These are phyloP conservation scores for Lampris incognitus DNA, from an alignment of 2,113 vertebrate genomes.

Conservation along the genomic window DNA sequence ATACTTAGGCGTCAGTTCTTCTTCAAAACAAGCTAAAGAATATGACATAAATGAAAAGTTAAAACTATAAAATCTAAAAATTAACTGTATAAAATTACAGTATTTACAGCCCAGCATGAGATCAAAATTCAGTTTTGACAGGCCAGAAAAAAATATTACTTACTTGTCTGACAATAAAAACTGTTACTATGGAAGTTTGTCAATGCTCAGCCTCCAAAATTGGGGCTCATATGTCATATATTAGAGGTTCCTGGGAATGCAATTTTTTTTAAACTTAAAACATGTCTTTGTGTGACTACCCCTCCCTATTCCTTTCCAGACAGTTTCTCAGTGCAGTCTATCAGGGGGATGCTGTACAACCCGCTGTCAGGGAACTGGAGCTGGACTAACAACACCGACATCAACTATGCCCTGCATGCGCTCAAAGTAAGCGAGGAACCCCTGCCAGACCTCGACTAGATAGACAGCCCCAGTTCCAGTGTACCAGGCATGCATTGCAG, in stretches of 20 bases:
- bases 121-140: too few species aligned
- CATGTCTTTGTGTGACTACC: slow-evolving; percentile 1
- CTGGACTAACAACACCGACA: slow-evolving; percentile 85
- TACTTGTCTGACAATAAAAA: too few species aligned
- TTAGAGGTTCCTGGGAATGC: neutral
- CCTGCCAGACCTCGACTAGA: slow-evolving; percentile 15
- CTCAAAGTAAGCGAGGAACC: slow-evolving; percentile 75
- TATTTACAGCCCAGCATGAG: too few species aligned
- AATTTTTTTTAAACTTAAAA: neutral
- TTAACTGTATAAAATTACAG: too few species aligned
- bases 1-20: too few species aligned
- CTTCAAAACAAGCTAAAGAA: too few species aligned
- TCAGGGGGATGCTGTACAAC: slow-evolving; percentile 93
- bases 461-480: slow-evolving; percentile 20
- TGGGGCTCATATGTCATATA: too few species aligned
- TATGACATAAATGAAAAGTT: too few species aligned
- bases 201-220: neutral
- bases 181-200: too few species aligned
- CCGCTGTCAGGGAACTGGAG: slow-evolving; percentile 88
- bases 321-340: slow-evolving; percentile 86
- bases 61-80: too few species aligned
- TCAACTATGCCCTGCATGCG: slow-evolving; percentile 94
- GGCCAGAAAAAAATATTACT: too few species aligned
- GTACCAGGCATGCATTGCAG: slow-evolving; percentile 4
- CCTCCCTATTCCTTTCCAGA: slow-evolving; percentile 73